phyloP scores from a whole-genome alignment of 2,888 invertebrate species.

The Buathra laborator region DNA sequence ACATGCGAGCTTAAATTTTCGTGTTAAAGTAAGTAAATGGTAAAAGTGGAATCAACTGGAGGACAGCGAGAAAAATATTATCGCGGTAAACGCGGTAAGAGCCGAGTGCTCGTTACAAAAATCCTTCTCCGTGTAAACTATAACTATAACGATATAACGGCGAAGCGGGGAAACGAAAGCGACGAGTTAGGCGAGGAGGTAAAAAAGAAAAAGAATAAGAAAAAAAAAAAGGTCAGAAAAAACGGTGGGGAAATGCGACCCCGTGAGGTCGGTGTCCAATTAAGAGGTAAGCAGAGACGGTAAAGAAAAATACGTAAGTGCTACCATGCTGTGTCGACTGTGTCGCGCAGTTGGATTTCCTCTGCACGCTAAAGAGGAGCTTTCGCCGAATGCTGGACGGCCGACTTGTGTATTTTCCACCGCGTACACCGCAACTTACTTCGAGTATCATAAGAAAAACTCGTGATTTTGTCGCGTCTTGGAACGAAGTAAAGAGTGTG shows the following conservation, averaged over 20 bases:
- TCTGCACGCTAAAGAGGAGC: slow-evolving; percentile 13
- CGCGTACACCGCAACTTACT: slow-evolving; percentile 6
- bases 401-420: slow-evolving; percentile 10
- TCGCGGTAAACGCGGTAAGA: slow-evolving; percentile 15
- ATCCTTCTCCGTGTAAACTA: slow-evolving; percentile 1
- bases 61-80: not conserved
- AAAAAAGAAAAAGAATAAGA: not conserved
- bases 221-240: not conserved
- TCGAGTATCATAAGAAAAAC: slow-evolving; percentile 4
- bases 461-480: not conserved
- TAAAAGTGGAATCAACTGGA: not conserved
- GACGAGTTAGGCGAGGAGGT: not conserved
- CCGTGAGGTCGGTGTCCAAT: slow-evolving; percentile 27
- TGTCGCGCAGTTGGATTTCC: slow-evolving; percentile 22
- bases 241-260: slow-evolving; percentile 11
- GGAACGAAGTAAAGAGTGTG: not conserved
- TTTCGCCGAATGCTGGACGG: not conserved
- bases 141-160: slow-evolving; percentile 12
- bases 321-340: slow-evolving; percentile 3
- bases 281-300: slow-evolving; percentile 2
- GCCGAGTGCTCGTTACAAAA: slow-evolving; percentile 17
- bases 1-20: not conserved
- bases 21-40: not conserved
- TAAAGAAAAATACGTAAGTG: slow-evolving; percentile 28
- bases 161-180: not conserved